These are phyloP conservation scores for Paracanthobrama guichenoti DNA, from an alignment of 2,113 vertebrate species.

Conservation along the genomic window DNA sequence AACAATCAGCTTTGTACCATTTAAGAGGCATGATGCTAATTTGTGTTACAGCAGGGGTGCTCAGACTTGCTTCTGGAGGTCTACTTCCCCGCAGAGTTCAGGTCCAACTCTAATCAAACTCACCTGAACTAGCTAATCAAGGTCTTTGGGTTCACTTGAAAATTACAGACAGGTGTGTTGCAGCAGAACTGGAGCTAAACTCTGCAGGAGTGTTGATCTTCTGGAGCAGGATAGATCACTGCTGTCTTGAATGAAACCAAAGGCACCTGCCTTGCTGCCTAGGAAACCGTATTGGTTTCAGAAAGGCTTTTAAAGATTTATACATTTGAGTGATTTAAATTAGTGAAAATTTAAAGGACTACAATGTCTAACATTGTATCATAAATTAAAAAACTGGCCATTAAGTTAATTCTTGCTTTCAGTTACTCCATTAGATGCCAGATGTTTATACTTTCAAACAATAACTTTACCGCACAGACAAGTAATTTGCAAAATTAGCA, in stretches of 20 bases:
- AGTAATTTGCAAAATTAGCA: background rate
- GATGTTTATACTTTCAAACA: background rate
- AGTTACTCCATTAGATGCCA: background rate
- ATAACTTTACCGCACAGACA: background rate
- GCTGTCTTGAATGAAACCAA: background rate
- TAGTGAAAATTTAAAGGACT: background rate
- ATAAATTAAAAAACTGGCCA: background rate
- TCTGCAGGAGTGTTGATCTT: slow-evolving; percentile 9
- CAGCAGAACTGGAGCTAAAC: background rate
- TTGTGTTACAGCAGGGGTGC: background rate
- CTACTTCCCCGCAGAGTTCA: background rate
- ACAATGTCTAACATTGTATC: background rate
- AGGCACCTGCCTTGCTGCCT: background rate
- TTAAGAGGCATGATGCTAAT: slow-evolving; percentile 29
- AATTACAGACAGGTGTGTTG: slow-evolving; percentile 6
- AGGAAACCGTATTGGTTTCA: background rate
- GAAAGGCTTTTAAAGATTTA: background rate
- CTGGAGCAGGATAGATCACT: slow-evolving; percentile 20
- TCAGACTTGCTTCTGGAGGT: background rate
- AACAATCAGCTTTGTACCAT: slow-evolving; percentile 16
- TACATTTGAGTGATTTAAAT: background rate
- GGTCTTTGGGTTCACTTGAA: slow-evolving; percentile 36
- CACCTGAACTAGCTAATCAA: slow-evolving; percentile 34
- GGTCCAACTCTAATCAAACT: slow-evolving; percentile 13
- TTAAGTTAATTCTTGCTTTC: background rate